A percentile compares a stretch with the other conserved stretches of the same genome.
Conservation (phyloP, 35 echinoderm and acorn worm genomes). For the Heliocidaris tuberculata region DNA sequence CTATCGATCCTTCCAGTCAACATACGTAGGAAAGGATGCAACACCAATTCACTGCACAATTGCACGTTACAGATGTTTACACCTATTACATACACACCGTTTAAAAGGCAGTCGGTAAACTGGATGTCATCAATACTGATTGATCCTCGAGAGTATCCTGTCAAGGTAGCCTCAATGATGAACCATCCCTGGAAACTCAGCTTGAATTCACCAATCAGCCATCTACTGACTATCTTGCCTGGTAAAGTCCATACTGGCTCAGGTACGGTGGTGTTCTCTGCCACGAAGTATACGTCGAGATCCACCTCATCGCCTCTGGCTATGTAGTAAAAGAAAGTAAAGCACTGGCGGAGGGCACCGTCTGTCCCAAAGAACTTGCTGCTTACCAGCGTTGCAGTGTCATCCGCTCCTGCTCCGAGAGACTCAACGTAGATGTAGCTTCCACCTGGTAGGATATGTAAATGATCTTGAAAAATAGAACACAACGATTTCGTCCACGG, state of each 20-base stretch:
- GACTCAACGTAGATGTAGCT: neutral
- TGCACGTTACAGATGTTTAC: too few species aligned
- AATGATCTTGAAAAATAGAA: neutral
- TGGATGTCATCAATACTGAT: constrained; percentile 1
- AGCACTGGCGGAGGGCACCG: neutral
- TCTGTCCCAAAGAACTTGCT: neutral
- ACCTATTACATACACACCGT: neutral
- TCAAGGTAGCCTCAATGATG: neutral
- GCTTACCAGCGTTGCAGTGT: neutral
- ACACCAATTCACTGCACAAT: too few species aligned
- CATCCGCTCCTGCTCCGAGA: neutral
- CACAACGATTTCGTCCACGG: too few species aligned
- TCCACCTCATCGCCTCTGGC: neutral
- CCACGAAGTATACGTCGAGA: neutral
- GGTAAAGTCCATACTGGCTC: neutral
- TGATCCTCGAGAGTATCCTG: neutral
- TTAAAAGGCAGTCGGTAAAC: neutral
- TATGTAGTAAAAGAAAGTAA: neutral
- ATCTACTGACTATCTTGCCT: neutral
- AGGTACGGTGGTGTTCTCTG: neutral
- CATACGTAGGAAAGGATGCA: too few species aligned
- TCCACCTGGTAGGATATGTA: neutral
- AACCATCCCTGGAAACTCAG: neutral
- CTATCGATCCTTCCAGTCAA: too few species aligned
- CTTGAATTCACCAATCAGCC: neutral